These are phyloP conservation scores for Lanius collurio DNA, from an alignment of 2,113 vertebrate genomes.

Conservation along the genomic window DNA sequence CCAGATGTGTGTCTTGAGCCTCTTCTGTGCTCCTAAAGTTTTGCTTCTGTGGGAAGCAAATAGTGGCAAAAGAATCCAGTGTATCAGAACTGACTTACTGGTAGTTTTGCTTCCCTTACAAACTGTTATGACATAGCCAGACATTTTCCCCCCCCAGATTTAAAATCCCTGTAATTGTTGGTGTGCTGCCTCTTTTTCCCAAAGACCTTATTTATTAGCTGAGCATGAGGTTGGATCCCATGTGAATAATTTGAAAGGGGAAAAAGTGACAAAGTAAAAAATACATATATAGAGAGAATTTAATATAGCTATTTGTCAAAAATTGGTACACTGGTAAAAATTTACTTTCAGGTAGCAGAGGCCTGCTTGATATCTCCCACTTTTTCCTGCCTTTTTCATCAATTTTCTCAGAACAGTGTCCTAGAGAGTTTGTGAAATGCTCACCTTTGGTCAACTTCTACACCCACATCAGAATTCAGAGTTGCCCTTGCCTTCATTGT, in stretches of 20 bases:
- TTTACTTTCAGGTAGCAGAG: background rate
- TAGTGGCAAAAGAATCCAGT: background rate
- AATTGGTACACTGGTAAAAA: background rate
- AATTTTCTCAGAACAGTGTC: background rate
- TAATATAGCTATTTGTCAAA: background rate
- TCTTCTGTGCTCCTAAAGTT: background rate
- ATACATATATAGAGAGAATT: background rate
- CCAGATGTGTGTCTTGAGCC: rapidly evolving
- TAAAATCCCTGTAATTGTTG: background rate
- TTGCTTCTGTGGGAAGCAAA: background rate
- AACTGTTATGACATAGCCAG: background rate
- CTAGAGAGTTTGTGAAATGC: background rate
- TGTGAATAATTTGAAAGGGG: background rate
- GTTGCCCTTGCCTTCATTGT: background rate
- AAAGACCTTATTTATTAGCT: background rate
- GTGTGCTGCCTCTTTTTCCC: background rate
- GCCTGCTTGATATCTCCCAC: background rate
- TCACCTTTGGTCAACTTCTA: background rate
- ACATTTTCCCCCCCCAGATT: background rate
- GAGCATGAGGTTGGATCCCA: background rate
- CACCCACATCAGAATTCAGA: background rate
- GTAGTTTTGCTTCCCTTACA: background rate
- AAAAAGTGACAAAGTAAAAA: background rate
- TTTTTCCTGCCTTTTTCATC: background rate
- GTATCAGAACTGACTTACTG: background rate